Evolutionary conservation across 1,140 invertebrate genomes (phyloP).

Genomic region (Eciton burchellii): DNA sequence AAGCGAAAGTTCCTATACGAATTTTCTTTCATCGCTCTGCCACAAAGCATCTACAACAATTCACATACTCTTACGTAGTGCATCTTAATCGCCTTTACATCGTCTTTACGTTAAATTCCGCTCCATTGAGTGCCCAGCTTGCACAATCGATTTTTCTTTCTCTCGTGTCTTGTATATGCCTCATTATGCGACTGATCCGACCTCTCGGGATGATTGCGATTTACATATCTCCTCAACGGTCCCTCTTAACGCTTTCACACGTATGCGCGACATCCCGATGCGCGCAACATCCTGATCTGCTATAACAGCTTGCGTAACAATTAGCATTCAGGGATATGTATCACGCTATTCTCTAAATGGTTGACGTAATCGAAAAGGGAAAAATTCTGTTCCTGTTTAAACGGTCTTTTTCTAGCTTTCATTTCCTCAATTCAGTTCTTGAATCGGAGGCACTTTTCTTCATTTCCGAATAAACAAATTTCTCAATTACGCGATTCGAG

Average conservation of each 20-base stretch:
- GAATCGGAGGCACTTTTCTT: no score
- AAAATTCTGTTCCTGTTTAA: background rate
- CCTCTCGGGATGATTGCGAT: slow-evolving; percentile 8
- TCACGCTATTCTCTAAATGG: background rate
- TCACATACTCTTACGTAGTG: background rate
- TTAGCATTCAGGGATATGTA: slow-evolving; percentile 5
- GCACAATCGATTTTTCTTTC: slow-evolving; percentile 28
- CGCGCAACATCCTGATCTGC: background rate
- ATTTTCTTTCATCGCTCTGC: background rate
- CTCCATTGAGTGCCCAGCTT: slow-evolving; percentile 14
- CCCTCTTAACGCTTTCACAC: slow-evolving; percentile 35
- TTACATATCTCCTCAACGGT: slow-evolving; percentile 9
- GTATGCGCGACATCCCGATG: background rate
- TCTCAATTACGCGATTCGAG: no score
- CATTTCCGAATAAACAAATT: no score
- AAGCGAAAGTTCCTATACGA: slow-evolving; percentile 3
- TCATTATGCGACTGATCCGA: slow-evolving; percentile 26
- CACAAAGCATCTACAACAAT: background rate
- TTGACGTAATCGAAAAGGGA: background rate
- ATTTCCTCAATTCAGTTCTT: no score
- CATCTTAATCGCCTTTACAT: slow-evolving; percentile 35
- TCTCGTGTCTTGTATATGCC: background rate
- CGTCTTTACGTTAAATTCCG: slow-evolving; percentile 20
- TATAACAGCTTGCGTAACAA: slow-evolving; percentile 32
- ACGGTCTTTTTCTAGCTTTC: no score